Evolutionary conservation across 2,888 invertebrate species (phyloP), one percentile per base, ranked within the genome.

Genomic region (Miltochrista miniata): DNA sequence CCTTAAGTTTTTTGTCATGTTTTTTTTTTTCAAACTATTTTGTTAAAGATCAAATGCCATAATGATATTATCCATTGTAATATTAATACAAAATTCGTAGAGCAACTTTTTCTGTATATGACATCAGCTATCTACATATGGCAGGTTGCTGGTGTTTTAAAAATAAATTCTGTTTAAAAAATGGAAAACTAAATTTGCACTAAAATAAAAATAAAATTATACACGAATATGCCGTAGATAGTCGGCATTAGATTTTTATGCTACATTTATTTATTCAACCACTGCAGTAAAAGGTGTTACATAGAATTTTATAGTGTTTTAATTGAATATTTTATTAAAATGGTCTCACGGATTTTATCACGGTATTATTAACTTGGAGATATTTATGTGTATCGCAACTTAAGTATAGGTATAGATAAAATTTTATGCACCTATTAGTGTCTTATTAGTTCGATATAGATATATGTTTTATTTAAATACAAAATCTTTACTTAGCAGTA

Each of bases 381-480:
- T 31, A 31, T 31, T 31, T 31, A 31, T 31, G 31, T 31, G 31
- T 31, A 31, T 31, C 31, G 15, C 35, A 36, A 51, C 48, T 53
- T 46, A 45, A 46, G 42, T 56, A 53, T n/a, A n/a, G n/a, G n/a
- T 48, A 37, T 39, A 34, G 54, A 59, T 53, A 45, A 33, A 48
- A 50, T 53, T 55, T 56, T 39, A 66, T 48, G 42, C 47, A 37
- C 44, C 54, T 66, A 69, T 69, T 67, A 68, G 52, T 51, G 31
- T 41, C 47, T 60, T 53, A 61, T 63, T 66, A 57, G 47, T 57
- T 48, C 49, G 45, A 48, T 60, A 52, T 43, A 58, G 51, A 66
- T 60, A 59, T 57, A 68, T 62, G 52, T 62, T 49, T 49, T 49
- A 45, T 43, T 51, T 53, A 66, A 69, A 66, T 14, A 54, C 54